A percentile compares a stretch with the other conserved stretches of the same genome.
Evolutionary conservation across 2,113 vertebrate species (phyloP).

Genomic region (Entomyzon cyanotis): DNA sequence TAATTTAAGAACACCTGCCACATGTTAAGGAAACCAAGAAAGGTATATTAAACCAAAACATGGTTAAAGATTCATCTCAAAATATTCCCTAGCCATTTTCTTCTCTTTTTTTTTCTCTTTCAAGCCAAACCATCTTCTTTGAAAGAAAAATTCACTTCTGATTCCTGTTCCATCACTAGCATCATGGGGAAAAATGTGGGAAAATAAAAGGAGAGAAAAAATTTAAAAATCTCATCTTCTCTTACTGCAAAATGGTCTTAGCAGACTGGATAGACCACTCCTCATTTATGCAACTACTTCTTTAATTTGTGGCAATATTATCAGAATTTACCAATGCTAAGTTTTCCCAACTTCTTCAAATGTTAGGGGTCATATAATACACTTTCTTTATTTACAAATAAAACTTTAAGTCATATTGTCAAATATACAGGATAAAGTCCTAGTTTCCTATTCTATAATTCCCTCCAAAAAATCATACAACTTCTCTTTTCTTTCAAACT

Average conservation of each 20-base stretch:
- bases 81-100: neutral
- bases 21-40: neutral
- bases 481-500: neutral
- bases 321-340: neutral
- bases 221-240: neutral
- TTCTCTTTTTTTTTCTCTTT: neutral
- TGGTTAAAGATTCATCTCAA: neutral
- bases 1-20: neutral
- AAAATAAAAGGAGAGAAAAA: neutral
- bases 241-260: neutral
- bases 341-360: neutral
- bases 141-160: neutral
- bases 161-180: neutral
- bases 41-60: neutral
- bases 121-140: neutral
- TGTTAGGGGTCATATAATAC: neutral
- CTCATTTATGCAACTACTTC: neutral
- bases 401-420: neutral
- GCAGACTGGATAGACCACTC: neutral
- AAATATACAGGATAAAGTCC: neutral
- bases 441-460: neutral
- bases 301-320: neutral
- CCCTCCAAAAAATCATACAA: neutral
- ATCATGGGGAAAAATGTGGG: fast-evolving
- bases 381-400: neutral